These are phyloP conservation scores for Acronicta alni DNA, from an alignment of 2,888 invertebrate genomes.

Conservation along the genomic window DNA sequence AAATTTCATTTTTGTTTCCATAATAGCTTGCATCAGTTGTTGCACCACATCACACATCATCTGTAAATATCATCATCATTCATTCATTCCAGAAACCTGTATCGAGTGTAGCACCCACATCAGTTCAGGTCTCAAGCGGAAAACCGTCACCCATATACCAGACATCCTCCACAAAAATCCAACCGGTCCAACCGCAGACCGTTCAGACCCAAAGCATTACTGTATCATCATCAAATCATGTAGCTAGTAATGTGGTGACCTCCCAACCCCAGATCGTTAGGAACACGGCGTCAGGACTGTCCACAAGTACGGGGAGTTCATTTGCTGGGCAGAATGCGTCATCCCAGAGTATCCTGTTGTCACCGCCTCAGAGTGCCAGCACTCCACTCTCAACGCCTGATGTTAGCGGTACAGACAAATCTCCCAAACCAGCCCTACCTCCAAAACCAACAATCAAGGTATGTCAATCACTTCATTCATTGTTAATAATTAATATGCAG, in stretches of 20 bases:
- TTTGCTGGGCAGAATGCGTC: constrained; percentile 79
- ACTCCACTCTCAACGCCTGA: constrained; percentile 89
- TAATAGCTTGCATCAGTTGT: constrained; percentile 37
- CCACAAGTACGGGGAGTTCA: constrained; percentile 83
- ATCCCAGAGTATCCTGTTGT: constrained; percentile 84
- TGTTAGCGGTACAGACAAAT: constrained; percentile 86
- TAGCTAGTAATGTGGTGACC: constrained; percentile 82
- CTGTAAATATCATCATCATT: constrained; percentile 86
- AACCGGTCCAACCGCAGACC: constrained; percentile 94
- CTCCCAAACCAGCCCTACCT: constrained; percentile 93
- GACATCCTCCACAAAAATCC: constrained; percentile 94
- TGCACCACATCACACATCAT: constrained; percentile 65
- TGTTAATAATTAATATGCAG: not conserved
- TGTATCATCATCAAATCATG: constrained; percentile 77
- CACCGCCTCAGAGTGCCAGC: constrained; percentile 90
- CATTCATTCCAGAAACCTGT: constrained; percentile 93
- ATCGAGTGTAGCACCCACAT: constrained; percentile 95
- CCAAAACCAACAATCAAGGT: constrained; percentile 94
- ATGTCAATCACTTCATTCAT: constrained; percentile 37
- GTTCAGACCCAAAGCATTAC: constrained; percentile 86
- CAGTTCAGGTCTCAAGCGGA: constrained; percentile 90
- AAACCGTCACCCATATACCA: constrained; percentile 94
- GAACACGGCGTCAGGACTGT: constrained; percentile 85
- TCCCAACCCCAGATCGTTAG: constrained; percentile 88
- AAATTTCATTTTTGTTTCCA: not conserved